Conservation (phyloP, 2,888 invertebrate species). For the Choristoneura rosaceana region DNA sequence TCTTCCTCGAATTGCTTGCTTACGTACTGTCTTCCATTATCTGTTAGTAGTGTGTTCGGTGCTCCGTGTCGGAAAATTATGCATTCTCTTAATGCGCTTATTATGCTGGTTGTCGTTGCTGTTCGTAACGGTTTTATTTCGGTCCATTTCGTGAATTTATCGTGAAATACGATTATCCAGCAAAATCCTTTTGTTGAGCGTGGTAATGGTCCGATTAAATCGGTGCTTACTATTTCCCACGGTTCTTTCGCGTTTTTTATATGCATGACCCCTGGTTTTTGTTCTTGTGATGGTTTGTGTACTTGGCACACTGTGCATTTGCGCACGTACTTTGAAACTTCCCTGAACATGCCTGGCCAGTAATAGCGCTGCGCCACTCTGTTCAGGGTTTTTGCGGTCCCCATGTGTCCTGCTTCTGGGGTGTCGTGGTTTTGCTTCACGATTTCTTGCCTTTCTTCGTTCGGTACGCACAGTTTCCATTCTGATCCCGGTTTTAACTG, state of each 20-base stretch:
- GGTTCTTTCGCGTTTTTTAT: not conserved
- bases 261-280: not conserved
- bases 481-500: too few relatives aligned
- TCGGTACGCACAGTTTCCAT: too few relatives aligned
- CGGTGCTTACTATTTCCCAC: not conserved
- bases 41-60: not conserved
- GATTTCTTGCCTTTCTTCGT: too few relatives aligned
- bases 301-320: too few relatives aligned
- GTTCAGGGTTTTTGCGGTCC: too few relatives aligned
- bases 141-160: conserved; percentile 50
- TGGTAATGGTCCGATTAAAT: not conserved
- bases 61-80: too few relatives aligned
- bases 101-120: conserved; percentile 41
- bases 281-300: too few relatives aligned
- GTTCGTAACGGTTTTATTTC: conserved; percentile 44
- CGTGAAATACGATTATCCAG: conserved; percentile 48
- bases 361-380: too few relatives aligned
- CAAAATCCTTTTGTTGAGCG: not conserved
- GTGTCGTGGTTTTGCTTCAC: too few relatives aligned
- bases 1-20: conserved; percentile 22
- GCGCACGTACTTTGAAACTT: too few relatives aligned
- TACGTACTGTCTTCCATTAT: conserved; percentile 32
- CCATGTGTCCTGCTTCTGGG: too few relatives aligned
- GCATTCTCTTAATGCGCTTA: not conserved
- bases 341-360: too few relatives aligned